A percentile compares a stretch with the other conserved stretches of the same genome.
Conservation (phyloP, 1,140 invertebrate genomes). For the Eurosta solidaginis region DNA sequence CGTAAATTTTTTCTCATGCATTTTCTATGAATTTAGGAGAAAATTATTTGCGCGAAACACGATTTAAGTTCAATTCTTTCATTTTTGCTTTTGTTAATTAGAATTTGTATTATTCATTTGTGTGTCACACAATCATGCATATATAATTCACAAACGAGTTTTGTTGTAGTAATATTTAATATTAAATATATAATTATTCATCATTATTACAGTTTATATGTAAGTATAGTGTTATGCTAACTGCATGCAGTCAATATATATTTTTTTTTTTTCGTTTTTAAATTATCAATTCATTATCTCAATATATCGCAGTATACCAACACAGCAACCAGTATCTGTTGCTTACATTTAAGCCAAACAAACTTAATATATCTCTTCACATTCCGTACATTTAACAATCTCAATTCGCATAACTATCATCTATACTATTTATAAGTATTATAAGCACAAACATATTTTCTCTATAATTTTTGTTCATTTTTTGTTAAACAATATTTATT, state of each 20-base stretch:
- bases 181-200: background rate
- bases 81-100: background rate
- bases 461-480: background rate
- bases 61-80: no score
- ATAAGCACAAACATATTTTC: no score
- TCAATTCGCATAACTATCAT: background rate
- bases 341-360: background rate
- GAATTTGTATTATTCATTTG: background rate
- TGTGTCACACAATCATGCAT: conserved; percentile 3
- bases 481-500: conserved; percentile 10
- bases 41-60: no score
- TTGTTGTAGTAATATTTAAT: background rate
- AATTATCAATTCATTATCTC: background rate
- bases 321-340: background rate
- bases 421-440: no score
- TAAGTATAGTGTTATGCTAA: no score
- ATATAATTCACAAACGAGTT: conserved; percentile 10
- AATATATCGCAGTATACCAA: background rate
- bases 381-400: background rate
- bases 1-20: background rate
- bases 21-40: background rate
- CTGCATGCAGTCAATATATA: no score
- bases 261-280: background rate
- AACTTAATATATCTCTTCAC: background rate
- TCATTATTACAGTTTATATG: no score